Conservation (phyloP, 1,140 invertebrate species). For the Saccostrea cuccullata region DNA sequence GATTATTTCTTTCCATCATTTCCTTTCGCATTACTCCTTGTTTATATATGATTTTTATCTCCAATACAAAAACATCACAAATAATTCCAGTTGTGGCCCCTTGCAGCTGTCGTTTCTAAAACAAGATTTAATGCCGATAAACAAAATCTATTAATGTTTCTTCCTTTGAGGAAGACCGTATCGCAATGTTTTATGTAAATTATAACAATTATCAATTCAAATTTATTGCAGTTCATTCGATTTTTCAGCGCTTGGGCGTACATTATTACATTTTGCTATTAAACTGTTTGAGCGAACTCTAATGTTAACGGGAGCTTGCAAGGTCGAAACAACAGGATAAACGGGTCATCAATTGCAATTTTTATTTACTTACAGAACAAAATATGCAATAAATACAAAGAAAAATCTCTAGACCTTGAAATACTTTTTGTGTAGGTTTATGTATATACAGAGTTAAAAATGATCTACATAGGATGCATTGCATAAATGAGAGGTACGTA, state of each 20-base stretch:
- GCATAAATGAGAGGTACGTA: too few relatives aligned
- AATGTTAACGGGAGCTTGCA: too few relatives aligned
- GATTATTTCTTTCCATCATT: background rate
- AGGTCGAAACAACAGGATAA: too few relatives aligned
- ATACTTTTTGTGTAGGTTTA: too few relatives aligned
- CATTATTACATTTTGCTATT: background rate
- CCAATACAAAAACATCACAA: background rate
- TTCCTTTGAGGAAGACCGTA: constrained; percentile 12
- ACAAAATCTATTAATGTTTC: background rate
- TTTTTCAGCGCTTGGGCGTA: background rate
- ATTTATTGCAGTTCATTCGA: background rate
- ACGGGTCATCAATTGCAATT: too few relatives aligned
- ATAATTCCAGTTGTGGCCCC: background rate
- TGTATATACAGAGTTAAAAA: too few relatives aligned
- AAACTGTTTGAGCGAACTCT: too few relatives aligned
- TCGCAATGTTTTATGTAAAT: constrained; percentile 18
- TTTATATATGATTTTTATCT: background rate
- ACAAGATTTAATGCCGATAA: constrained; percentile 18
- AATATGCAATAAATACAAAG: too few relatives aligned
- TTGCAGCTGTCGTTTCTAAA: background rate
- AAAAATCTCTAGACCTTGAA: too few relatives aligned
- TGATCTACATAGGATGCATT: too few relatives aligned
- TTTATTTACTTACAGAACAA: too few relatives aligned
- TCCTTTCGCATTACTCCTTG: background rate
- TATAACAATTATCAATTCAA: constrained; percentile 24